phyloP scores from a whole-genome alignment of 2,113 vertebrate genomes.

The Isichthys henryi region DNA sequence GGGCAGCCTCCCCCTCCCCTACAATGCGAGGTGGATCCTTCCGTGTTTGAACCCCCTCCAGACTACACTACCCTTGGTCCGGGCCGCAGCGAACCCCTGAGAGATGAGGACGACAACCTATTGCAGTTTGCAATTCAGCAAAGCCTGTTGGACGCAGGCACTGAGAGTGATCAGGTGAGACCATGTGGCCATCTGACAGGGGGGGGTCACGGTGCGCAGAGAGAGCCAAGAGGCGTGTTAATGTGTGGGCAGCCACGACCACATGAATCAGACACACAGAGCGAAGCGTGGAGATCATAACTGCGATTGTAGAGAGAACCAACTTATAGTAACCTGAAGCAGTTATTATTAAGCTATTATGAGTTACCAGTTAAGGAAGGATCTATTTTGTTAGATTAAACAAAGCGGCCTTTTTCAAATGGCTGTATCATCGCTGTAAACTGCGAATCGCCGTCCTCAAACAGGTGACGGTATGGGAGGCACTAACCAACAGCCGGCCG shows the following conservation, averaged over 20 bases:
- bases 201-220: not conserved
- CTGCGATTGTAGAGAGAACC: not conserved
- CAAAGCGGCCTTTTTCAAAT: not conserved
- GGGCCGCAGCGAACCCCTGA: conserved; percentile 78
- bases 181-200: not conserved
- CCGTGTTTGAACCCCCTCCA: conserved; percentile 79
- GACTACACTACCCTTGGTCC: conserved; percentile 83
- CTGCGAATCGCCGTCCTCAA: not conserved
- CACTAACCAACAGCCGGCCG: conserved; percentile 79
- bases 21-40: conserved; percentile 79
- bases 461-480: conserved; percentile 92
- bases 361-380: not conserved
- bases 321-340: not conserved
- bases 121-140: conserved; percentile 94
- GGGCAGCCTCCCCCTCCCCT: conserved; percentile 56
- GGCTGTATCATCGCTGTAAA: not conserved
- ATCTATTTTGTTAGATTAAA: not conserved
- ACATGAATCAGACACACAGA: not conserved
- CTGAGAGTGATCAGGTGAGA: conserved; percentile 81
- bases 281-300: not conserved
- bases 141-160: conserved; percentile 84
- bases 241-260: not conserved
- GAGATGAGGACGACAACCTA: conserved; percentile 84
- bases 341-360: not conserved
- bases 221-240: not conserved